Evolutionary conservation across 2,113 vertebrate genomes (phyloP), one percentile per base, ranked within the genome.

Genomic region (Melospiza melodia): DNA sequence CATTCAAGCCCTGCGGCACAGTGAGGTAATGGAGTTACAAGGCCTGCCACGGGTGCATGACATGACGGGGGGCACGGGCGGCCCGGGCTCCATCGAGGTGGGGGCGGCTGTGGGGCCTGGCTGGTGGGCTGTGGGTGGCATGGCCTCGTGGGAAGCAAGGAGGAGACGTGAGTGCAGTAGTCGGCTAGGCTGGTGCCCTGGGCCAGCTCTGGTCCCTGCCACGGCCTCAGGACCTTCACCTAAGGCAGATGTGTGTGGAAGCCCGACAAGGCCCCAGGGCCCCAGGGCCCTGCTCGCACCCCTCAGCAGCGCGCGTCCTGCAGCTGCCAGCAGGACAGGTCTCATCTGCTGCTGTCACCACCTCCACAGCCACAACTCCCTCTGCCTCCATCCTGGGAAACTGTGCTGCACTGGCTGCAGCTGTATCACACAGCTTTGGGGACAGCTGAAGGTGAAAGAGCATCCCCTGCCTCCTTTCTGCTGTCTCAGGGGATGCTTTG

Each of bases 61-160:
- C 39, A 0, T 5, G 1, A 4, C 0, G 0, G 1, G 18, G 27
- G 9, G 3, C 30, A 23, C 0, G 2, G 67, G 43, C 57, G 58
- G 52, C 41, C 49, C 61, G 0, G 68, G 31, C 8, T 20, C 43
- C 8, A 2, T 10, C 3, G 0, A 54, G 69, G 10, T 4, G 6
- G 18, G 9, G 3, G 6, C 7, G 17, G 54, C 59, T 5, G 12
- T 48, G 46, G 21, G 46, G 35, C 31, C 30, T 4, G 10, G 9
- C 2, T 10, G 62, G 18, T 15, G 41, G 31, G 13, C 3, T 3
- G 7, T 8, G 19, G 30, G 25, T 6, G 24, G 4, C 27, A 11
- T 5, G n/a, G 71, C n/a, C 11, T 73, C 71, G 44, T 0, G 2
- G 80, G 52, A 76, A 88, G 51, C 23, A 15, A 3, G 11, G n/a